A percentile compares a stretch with the other conserved stretches of the same genome.
These are phyloP conservation scores for Eueides isabella DNA, from an alignment of 1,140 invertebrate genomes.

Conservation along the genomic window DNA sequence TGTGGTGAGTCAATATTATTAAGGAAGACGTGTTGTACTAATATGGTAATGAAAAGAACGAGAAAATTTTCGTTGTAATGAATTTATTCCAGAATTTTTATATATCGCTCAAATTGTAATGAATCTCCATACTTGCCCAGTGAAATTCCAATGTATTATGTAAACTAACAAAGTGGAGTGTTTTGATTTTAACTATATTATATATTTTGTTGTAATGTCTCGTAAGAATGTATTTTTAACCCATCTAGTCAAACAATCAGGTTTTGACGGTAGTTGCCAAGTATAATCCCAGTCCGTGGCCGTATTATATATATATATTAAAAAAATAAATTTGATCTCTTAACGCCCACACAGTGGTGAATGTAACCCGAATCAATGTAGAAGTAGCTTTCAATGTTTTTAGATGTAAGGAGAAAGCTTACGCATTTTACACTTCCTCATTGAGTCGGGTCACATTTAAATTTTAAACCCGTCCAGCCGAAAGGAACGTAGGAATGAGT, in stretches of 20 bases:
- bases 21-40: conserved; percentile 33
- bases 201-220: conserved; percentile 33
- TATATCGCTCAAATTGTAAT: conserved; percentile 49
- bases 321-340: conserved; percentile 33
- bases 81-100: conserved; percentile 45
- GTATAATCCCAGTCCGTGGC: conserved; percentile 37
- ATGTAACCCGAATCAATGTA: conserved; percentile 57
- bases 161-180: conserved; percentile 14
- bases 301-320: conserved; percentile 34
- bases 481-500: conserved; percentile 29
- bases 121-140: conserved; percentile 44
- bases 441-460: conserved; percentile 56
- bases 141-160: conserved; percentile 33
- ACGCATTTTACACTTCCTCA: conserved; percentile 47
- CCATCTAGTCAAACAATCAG: conserved; percentile 52
- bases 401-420: conserved; percentile 58
- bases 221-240: conserved; percentile 38
- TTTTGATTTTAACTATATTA: conserved; percentile 40
- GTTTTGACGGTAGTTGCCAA: conserved; percentile 45
- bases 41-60: conserved; percentile 26
- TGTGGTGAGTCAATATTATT: conserved; percentile 48
- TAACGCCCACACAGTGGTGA: conserved; percentile 40
- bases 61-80: conserved; percentile 34
- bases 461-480: conserved; percentile 60
- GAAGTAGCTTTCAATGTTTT: conserved; percentile 65